These are phyloP conservation scores for Orthochromis malagaraziensis DNA, from an alignment of 2,113 vertebrate genomes.

Conservation along the genomic window DNA sequence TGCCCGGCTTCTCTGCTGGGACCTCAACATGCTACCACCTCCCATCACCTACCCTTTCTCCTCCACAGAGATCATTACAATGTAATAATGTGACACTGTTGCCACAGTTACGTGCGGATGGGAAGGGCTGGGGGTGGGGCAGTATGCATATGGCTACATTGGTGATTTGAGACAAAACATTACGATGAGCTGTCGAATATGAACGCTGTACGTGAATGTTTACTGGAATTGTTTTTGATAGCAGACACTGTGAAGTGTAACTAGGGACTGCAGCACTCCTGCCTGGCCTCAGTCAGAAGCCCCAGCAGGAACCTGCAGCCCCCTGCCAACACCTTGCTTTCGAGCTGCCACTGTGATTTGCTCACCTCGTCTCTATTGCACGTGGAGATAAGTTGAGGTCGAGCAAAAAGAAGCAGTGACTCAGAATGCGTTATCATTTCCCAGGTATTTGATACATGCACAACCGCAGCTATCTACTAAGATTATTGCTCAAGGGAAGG, in stretches of 20 bases:
- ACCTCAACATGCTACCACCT: neutral
- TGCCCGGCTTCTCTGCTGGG: neutral
- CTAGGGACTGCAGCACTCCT: slow-evolving; percentile 57
- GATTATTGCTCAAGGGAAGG: slow-evolving; percentile 26
- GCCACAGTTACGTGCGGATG: slow-evolving; percentile 27
- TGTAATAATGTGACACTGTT: slow-evolving; percentile 35
- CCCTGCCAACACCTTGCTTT: neutral
- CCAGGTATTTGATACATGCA: slow-evolving; percentile 13
- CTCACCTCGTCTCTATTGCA: neutral
- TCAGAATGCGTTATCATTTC: slow-evolving; percentile 1
- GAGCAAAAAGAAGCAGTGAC: slow-evolving; percentile 16
- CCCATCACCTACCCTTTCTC: neutral
- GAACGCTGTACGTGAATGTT: neutral
- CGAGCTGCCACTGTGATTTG: slow-evolving; percentile 4
- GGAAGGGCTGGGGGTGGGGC: neutral
- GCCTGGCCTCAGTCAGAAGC: slow-evolving; percentile 22
- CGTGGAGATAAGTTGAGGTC: neutral
- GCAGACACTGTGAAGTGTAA: slow-evolving; percentile 58
- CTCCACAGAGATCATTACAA: neutral
- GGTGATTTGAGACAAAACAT: neutral
- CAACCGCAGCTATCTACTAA: neutral
- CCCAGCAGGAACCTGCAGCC: neutral
- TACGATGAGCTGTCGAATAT: neutral
- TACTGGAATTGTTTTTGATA: neutral
- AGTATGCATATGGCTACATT: neutral